Evolutionary conservation across 1,140 invertebrate species (phyloP).

Genomic region (Macrostomum lignano): DNA sequence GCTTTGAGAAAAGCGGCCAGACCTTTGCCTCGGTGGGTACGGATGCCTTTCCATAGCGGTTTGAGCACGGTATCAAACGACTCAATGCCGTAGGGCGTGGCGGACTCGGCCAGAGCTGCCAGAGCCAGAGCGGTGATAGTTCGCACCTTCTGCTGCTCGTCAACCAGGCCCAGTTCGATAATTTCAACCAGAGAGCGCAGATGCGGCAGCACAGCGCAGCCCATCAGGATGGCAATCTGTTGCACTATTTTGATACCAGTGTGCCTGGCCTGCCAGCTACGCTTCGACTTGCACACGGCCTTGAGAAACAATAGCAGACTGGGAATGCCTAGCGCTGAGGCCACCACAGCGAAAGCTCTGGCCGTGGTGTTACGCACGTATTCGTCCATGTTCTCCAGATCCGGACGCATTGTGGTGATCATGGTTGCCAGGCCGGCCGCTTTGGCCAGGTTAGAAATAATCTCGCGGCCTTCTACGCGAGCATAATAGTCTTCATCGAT

Average conservation of each 20-base stretch:
- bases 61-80: constrained; percentile 96
- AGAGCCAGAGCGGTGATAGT: constrained; percentile 96
- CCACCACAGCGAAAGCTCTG: constrained; percentile 89
- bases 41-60: constrained; percentile 93
- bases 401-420: constrained; percentile 98
- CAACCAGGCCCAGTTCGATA: constrained; percentile 67
- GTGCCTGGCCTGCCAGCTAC: constrained; percentile 96
- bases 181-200: constrained; percentile 90
- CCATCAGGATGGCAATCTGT: constrained; percentile 97
- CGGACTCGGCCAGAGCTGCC: constrained; percentile 71
- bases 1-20: constrained; percentile 93
- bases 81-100: constrained; percentile 95
- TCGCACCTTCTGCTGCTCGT: constrained; percentile 46
- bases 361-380: constrained; percentile 97
- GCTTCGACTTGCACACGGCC: constrained; percentile 93
- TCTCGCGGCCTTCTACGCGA: constrained; percentile 88
- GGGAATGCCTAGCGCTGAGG: constrained; percentile 86
- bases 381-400: constrained; percentile 99
- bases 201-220: constrained; percentile 92
- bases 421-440: constrained; percentile 97
- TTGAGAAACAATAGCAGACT: constrained; percentile 88
- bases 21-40: constrained; percentile 86
- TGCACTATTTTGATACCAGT: constrained; percentile 98
- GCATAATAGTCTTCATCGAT: constrained; percentile 99
- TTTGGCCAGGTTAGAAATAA: constrained; percentile 95